Base-by-base conservation (phyloP, 2,888 invertebrate species). In the Eupelmus urozonus region DNA sequence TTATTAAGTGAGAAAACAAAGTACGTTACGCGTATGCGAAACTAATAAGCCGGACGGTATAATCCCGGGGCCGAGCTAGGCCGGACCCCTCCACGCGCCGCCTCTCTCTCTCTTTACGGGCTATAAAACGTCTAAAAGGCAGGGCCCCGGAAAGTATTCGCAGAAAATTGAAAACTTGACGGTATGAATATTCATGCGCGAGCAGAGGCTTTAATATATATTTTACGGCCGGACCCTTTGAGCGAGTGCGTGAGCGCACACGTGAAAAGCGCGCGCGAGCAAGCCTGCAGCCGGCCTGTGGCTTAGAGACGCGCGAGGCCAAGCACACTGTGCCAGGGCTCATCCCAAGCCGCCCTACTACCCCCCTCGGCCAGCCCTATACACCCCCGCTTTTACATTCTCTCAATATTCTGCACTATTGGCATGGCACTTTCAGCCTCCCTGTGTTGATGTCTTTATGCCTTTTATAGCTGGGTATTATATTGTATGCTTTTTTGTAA, bases 131-230 rank as follows among this genome's bases (percentile, higher is more conserved):
- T 84, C 83, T 85, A 83, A 87, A 86, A 87, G 84, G 85, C 82
- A 81, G 79, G 82, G 34, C 49, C 16, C 83, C 82, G 82, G 84
- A 86, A 87, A 88, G 86, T 88, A 87, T 87, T 88, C 85, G 84
- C 84, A 81, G 85, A 84, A 88, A 88, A 88, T 88, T 87, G 88
- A 88, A 88, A 88, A 87, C 86, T 88, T 85, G 85, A 86, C 85
- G 84, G 78, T 84, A 87, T 88, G 86, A 86, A 88, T 88, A 89
- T 88, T 88, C 88, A 88, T 88, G 79, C 70, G 69, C 45, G 42
- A 18, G 27, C 51, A 34, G 53, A 29, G 75, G 80, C 79, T 86
- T 88, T 87, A 87, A 87, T 88, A 87, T 86, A 85, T 86, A 85
- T 87, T 89, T 89, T 87, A 88, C 82, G 87, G 84, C 80, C 83